Conservation (phyloP, 2,113 vertebrate species). For the Nycticorax nycticorax region DNA sequence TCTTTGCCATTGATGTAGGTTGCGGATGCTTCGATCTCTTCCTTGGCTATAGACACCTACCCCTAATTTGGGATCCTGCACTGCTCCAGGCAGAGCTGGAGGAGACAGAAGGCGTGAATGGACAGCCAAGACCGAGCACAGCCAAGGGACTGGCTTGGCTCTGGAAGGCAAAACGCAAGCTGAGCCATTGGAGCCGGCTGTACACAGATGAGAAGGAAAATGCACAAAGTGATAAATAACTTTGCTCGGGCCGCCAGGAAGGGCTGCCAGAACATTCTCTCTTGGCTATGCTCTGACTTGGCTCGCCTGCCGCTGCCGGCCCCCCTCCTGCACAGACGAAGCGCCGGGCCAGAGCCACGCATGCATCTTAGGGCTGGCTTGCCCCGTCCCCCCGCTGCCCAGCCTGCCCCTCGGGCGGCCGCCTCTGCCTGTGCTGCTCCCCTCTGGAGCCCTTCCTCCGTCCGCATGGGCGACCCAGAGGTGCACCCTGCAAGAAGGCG, state of each 20-base stretch:
- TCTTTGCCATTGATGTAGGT: background rate
- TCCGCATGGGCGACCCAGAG: background rate
- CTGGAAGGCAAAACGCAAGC: slow-evolving; percentile 68
- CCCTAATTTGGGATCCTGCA: background rate
- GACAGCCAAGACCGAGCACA: slow-evolving; percentile 64
- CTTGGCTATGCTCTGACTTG: slow-evolving; percentile 68
- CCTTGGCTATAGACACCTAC: background rate
- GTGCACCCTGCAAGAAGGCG: background rate
- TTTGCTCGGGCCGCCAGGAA: slow-evolving; percentile 63
- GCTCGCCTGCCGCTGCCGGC: background rate
- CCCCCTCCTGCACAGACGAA: slow-evolving; percentile 46
- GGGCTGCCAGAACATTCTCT: slow-evolving; percentile 70
- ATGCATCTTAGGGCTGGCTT: background rate
- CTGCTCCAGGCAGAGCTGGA: slow-evolving; percentile 64
- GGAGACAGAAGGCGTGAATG: slow-evolving; percentile 74
- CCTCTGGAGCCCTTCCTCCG: background rate
- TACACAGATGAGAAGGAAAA: slow-evolving; percentile 75
- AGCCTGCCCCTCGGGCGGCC: fast-evolving
- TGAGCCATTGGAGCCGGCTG: slow-evolving; percentile 73
- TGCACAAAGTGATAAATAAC: slow-evolving; percentile 76
- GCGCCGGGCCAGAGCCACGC: slow-evolving; percentile 38
- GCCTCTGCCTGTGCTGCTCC: fast-evolving
- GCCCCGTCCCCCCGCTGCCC: background rate
- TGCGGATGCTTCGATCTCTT: slow-evolving; percentile 7
- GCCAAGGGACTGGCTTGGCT: slow-evolving; percentile 70